Conservation (phyloP, 1,140 invertebrate genomes). For the Bombus consobrinus region DNA sequence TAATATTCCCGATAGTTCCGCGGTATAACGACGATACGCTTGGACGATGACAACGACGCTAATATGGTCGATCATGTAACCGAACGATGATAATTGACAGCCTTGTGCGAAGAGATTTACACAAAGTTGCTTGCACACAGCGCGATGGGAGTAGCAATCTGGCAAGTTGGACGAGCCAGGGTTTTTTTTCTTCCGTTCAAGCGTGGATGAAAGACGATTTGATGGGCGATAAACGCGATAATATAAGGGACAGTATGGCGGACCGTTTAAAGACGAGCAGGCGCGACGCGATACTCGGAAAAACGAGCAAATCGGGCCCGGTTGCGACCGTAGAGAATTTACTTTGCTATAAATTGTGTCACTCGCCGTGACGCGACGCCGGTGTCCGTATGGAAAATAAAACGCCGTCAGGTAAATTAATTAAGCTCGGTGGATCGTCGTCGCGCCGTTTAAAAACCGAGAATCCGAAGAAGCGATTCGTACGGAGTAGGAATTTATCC, state of each 20-base stretch:
- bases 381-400: background rate
- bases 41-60: background rate
- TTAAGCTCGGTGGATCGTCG: background rate
- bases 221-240: slow-evolving; percentile 57
- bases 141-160: slow-evolving; percentile 26
- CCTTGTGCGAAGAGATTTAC: slow-evolving; percentile 33
- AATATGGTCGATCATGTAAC: slow-evolving; percentile 48
- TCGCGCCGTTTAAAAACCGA: too few species aligned
- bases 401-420: slow-evolving; percentile 1
- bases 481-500: background rate
- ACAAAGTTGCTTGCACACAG: slow-evolving; percentile 45
- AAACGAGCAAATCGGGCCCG: slow-evolving; percentile 44
- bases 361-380: slow-evolving; percentile 19
- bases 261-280: slow-evolving; percentile 19
- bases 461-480: background rate
- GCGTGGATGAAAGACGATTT: slow-evolving; percentile 54
- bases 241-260: slow-evolving; percentile 51
- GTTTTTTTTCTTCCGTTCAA: background rate
- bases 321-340: slow-evolving; percentile 46
- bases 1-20: background rate
- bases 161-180: background rate
- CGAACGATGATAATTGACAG: slow-evolving; percentile 51
- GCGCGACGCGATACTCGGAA: slow-evolving; percentile 26
- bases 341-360: slow-evolving; percentile 48
- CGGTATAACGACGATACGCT: background rate